Conservation (phyloP, 2,797 vertebrate species). For the Parambassis ranga region DNA sequence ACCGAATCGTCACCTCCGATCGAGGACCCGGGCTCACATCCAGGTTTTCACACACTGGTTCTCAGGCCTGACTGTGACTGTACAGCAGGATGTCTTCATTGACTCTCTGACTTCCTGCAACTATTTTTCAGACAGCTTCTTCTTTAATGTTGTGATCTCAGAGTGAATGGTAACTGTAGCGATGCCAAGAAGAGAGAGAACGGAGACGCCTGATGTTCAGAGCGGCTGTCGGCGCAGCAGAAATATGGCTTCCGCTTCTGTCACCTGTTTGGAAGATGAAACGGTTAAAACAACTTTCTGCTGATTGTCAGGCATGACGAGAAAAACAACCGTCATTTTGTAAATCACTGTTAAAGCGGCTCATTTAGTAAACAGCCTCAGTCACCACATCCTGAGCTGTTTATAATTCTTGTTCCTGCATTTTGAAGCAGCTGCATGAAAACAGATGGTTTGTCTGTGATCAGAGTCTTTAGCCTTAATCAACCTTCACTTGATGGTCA, state of each 20-base stretch:
- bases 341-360: background rate
- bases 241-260: background rate
- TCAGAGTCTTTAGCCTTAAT: background rate
- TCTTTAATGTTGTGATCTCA: constrained; percentile 6
- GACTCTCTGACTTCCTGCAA: constrained; percentile 10
- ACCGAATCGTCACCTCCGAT: background rate
- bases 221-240: background rate
- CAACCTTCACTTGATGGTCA: too few species aligned
- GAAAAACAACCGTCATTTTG: background rate
- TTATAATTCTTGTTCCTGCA: background rate
- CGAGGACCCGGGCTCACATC: background rate
- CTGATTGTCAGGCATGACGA: background rate
- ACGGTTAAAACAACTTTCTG: background rate
- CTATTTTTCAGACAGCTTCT: constrained; percentile 1
- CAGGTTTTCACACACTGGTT: background rate
- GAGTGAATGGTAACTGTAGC: constrained; percentile 1
- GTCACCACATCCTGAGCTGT: background rate
- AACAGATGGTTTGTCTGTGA: too few species aligned
- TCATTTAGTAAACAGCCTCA: background rate
- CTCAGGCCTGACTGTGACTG: background rate
- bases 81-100: constrained; percentile 26
- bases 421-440: background rate
- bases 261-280: background rate
- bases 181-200: constrained; percentile 10
- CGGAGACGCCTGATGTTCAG: background rate